Conservation (phyloP, 2,888 invertebrate species). For the Eulithis testata region DNA sequence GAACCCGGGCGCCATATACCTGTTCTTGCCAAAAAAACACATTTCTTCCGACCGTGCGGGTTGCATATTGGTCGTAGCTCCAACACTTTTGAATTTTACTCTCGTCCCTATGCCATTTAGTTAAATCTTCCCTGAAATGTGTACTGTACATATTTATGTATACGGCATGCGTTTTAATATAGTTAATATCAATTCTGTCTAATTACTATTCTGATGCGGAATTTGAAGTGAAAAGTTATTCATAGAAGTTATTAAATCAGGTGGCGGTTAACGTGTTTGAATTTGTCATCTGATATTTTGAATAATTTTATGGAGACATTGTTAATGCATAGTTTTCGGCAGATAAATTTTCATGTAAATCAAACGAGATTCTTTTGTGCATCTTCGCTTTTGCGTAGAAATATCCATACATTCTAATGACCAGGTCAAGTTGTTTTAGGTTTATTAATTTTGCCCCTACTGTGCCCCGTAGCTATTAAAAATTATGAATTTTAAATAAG, state of each 20-base stretch:
- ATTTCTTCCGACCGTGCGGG: constrained; percentile 38
- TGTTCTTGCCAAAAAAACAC: constrained; percentile 54
- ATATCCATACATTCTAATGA: constrained; percentile 14
- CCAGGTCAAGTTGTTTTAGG: constrained; percentile 21
- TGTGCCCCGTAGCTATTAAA: background rate
- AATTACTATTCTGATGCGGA: constrained; percentile 25
- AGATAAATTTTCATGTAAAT: constrained; percentile 39
- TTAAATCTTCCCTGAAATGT: constrained; percentile 22
- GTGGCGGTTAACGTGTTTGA: constrained; percentile 27
- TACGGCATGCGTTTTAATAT: constrained; percentile 11
- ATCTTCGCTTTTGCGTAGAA: constrained; percentile 21
- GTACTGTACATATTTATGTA: constrained; percentile 19
- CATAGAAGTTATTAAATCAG: constrained; percentile 31
- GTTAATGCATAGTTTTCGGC: constrained; percentile 30
- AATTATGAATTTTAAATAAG: background rate
- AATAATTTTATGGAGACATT: constrained; percentile 34
- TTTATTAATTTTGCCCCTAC: constrained; percentile 3
- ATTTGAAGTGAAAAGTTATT: constrained; percentile 22
- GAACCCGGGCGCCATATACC: constrained; percentile 47
- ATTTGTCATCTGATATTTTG: constrained; percentile 36
- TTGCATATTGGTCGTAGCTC: constrained; percentile 39
- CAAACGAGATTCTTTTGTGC: constrained; percentile 35
- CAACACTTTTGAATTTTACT: constrained; percentile 23
- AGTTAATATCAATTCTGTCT: background rate
- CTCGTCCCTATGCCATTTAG: constrained; percentile 23